Base-by-base conservation (phyloP, 1,140 invertebrate species). In the Pristionchus pacificus region DNA sequence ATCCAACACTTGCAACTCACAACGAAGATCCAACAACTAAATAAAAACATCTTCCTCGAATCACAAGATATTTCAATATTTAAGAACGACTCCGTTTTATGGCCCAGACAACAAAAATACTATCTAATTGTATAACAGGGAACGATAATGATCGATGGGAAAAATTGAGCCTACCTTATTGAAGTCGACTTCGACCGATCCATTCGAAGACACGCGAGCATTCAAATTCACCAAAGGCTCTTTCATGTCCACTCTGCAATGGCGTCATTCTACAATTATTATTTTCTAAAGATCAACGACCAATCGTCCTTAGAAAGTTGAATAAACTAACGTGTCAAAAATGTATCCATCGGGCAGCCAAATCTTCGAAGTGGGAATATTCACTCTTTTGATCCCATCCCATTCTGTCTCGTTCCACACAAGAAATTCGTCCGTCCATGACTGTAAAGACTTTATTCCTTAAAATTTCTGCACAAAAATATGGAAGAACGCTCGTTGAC, bases 281-380 rank as follows among this genome's bases (percentile, higher is more conserved):
- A n/a, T n/a, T n/a, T n/a, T n/a, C n/a, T n/a, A n/a, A n/a, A n/a
- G 6, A 49, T 49, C 38, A 49, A 49, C 6, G 38, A 49, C 38
- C 6, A 49, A 49, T 49, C 19, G n/a, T n/a, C n/a, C n/a, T n/a
- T n/a, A n/a, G n/a, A n/a, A n/a, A n/a, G n/a, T n/a, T n/a, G n/a
- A n/a, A 49, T 10, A 0, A 2, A 15, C 66, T 31, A 13, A 73
- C 71, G 71, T 73, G 59, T 73, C 68, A 32, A 73, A 73, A 29
- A 73, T 73, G 55, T 73, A 69, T 31, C 71, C 71, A 68, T 73
- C 71, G 1, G 71, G 71, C 32, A 68, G 57, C 71, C 71, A 73
- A 30, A 73, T 73, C 33, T 62, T 27, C 2, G 65, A 57, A 1
- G 59, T 68, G 24, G 71, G 71, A 14, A 73, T 55, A 15, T 71